These are phyloP conservation scores for Alsophila aescularia DNA, from an alignment of 2,888 invertebrate genomes.

Conservation along the genomic window DNA sequence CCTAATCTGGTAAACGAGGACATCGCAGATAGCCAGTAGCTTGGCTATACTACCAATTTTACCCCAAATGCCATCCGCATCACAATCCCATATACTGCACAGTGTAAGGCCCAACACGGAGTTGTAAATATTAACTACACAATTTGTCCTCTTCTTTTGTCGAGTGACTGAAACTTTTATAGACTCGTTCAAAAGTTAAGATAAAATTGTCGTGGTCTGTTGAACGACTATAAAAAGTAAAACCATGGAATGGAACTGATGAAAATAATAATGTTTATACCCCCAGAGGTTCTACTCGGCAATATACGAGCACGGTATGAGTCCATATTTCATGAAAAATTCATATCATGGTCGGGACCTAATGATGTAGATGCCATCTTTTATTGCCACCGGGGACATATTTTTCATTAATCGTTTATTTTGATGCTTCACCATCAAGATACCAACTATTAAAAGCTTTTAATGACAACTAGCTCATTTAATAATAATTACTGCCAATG, in stretches of 20 bases:
- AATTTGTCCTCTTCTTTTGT: constrained; percentile 56
- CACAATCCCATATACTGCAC: too few relatives aligned
- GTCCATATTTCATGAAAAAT: constrained; percentile 82
- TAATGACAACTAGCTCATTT: constrained; percentile 19
- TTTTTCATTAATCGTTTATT: constrained; percentile 76
- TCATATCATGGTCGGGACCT: constrained; percentile 73
- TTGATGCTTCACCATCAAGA: constrained; percentile 56
- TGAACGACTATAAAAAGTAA: constrained; percentile 61
- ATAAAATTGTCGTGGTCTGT: constrained; percentile 62
- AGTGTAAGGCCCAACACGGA: too few relatives aligned
- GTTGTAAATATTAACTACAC: constrained; percentile 1
- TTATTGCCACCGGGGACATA: constrained; percentile 74
- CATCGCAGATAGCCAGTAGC: too few relatives aligned
- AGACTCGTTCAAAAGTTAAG: constrained; percentile 42
- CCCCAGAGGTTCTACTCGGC: constrained; percentile 52
- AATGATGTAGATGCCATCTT: constrained; percentile 79
- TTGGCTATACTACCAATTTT: too few relatives aligned
- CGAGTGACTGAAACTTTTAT: constrained; percentile 50
- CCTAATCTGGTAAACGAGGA: too few relatives aligned
- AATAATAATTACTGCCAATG: constrained; percentile 14
- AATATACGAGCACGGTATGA: constrained; percentile 63
- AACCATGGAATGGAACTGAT: constrained; percentile 60
- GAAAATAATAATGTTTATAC: constrained; percentile 64
- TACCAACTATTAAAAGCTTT: constrained; percentile 32
- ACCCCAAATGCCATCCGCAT: too few relatives aligned